Conservation (phyloP, 2,797 vertebrate genomes). For the Buceros bicornis region DNA sequence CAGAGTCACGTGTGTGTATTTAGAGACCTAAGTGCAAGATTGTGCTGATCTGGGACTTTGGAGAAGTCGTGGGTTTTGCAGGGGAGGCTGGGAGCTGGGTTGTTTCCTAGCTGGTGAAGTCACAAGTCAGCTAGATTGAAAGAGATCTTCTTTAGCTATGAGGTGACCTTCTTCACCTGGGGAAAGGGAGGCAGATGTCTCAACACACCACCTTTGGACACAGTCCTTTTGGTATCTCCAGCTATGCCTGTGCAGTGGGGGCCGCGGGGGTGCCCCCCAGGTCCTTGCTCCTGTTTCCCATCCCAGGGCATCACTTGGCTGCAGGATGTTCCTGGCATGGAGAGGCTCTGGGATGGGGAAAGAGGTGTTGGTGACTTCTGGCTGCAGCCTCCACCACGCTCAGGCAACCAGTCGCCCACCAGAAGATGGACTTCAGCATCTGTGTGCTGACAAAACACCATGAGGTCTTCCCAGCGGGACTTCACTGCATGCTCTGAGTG, state of each 20-base stretch:
- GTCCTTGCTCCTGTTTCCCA: background rate
- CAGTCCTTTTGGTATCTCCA: too few relatives aligned
- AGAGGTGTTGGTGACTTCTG: background rate
- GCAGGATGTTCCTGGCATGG: background rate
- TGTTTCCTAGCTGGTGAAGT: background rate
- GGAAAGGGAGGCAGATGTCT: background rate
- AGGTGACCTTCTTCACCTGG: background rate
- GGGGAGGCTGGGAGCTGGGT: background rate
- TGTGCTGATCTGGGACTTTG: background rate
- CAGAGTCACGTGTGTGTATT: fast-evolving
- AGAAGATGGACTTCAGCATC: fast-evolving
- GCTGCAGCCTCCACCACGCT: background rate
- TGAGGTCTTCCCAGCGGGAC: background rate
- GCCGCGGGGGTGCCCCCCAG: background rate
- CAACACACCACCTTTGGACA: background rate
- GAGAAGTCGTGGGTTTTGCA: background rate
- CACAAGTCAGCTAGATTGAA: background rate
- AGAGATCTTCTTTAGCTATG: background rate
- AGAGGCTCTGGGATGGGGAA: background rate
- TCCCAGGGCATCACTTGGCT: background rate
- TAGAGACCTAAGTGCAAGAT: background rate
- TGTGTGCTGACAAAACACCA: background rate
- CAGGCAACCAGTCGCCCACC: fast-evolving
- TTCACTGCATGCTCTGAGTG: background rate
- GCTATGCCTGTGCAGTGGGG: background rate